Evolutionary conservation across 2,113 vertebrate species (phyloP).

Genomic region (Aphelocoma coerulescens): DNA sequence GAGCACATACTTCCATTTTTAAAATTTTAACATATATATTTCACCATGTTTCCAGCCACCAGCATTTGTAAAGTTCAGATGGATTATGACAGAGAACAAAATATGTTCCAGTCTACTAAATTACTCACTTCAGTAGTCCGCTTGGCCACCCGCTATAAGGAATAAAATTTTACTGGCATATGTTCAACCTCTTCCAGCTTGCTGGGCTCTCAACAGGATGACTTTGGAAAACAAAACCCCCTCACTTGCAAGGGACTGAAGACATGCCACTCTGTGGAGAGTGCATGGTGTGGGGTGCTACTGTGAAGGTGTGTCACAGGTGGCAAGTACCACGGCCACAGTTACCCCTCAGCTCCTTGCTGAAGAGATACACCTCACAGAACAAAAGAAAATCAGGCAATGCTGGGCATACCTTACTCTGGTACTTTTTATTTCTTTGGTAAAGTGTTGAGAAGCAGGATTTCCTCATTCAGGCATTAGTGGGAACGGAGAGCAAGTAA

Average conservation of each 20-base stretch:
- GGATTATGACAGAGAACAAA: neutral
- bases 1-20: neutral
- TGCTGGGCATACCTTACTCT: neutral
- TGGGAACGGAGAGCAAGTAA: neutral
- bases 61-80: neutral
- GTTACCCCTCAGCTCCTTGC: neutral
- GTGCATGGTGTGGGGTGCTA: neutral
- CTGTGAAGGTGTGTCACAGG: neutral
- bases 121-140: neutral
- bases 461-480: neutral
- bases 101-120: slow-evolving; percentile 13
- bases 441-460: neutral
- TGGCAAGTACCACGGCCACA: neutral
- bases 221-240: neutral
- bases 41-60: neutral
- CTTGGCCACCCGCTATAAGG: neutral
- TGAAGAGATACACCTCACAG: neutral
- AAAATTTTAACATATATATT: neutral
- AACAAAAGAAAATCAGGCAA: neutral
- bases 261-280: neutral
- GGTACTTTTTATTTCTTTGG: neutral
- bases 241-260: neutral
- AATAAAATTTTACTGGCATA: slow-evolving; percentile 19
- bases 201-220: neutral
- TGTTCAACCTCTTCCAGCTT: slow-evolving; percentile 44